A percentile compares a stretch with the other conserved stretches of the same genome.
Evolutionary conservation across 2,797 vertebrate genomes (phyloP).

Genomic region (Sebastes hopkinsi): DNA sequence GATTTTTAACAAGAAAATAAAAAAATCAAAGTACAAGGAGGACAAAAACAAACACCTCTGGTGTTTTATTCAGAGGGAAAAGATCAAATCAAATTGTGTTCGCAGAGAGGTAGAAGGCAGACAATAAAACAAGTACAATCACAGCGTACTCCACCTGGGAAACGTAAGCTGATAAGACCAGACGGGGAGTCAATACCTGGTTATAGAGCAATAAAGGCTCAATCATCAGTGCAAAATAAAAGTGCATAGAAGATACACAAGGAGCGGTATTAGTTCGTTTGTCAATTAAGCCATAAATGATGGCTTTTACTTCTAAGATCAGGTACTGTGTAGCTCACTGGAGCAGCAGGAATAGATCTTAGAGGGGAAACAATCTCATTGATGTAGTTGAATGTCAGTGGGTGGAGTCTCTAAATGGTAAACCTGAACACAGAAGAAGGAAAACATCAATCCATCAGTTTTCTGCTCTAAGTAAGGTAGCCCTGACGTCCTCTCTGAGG

Average conservation of each 20-base stretch:
- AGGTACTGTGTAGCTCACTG: neutral
- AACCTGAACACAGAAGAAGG: neutral
- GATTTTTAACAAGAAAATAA: slow-evolving; percentile 28
- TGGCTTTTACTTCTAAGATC: neutral
- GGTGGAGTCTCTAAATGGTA: neutral
- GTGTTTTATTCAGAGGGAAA: slow-evolving; percentile 26
- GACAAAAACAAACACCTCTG: slow-evolving; percentile 24
- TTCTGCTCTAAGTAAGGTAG: too few relatives aligned
- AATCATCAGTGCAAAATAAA: slow-evolving; percentile 20
- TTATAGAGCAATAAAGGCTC: slow-evolving; percentile 35
- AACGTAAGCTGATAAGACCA: slow-evolving; percentile 27
- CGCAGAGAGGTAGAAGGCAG: slow-evolving; percentile 9
- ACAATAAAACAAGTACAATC: slow-evolving; percentile 24
- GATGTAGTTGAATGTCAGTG: neutral
- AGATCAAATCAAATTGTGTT: slow-evolving; percentile 36
- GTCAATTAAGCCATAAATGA: slow-evolving; percentile 12
- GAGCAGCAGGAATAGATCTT: neutral
- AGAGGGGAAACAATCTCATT: neutral
- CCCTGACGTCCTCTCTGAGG: neutral
- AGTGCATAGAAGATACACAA: neutral
- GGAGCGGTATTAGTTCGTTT: slow-evolving; percentile 1
- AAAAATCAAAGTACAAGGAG: neutral
- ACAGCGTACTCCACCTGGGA: slow-evolving; percentile 42
- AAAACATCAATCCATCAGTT: too few relatives aligned
- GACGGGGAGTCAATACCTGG: slow-evolving; percentile 50